Percentiles rank a stretch among this genome's conserved stretches.
These are phyloP conservation scores for Abrostola triplasia DNA, from an alignment of 2,888 invertebrate genomes.

Conservation along the genomic window DNA sequence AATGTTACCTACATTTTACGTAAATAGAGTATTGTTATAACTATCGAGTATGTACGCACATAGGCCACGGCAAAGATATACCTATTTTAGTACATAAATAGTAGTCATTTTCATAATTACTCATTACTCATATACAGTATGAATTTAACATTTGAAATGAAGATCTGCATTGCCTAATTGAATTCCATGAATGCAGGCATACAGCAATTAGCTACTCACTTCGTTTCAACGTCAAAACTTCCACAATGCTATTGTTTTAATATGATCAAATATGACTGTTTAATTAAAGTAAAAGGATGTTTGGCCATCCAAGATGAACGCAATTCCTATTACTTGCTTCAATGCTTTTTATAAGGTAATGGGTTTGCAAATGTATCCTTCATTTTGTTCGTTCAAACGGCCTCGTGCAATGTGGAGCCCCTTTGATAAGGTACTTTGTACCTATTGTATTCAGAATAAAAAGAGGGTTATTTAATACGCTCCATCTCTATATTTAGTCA, in stretches of 20 bases:
- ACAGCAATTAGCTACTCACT: constrained; percentile 21
- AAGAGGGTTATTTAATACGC: constrained; percentile 8
- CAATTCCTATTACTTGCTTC: constrained; percentile 15
- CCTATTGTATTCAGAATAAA: constrained; percentile 23
- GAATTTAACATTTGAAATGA: not conserved
- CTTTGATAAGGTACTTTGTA: constrained; percentile 11
- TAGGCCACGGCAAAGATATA: not conserved
- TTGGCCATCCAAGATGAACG: constrained; percentile 16
- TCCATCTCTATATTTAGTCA: constrained; percentile 2
- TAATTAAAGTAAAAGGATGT: constrained; percentile 38
- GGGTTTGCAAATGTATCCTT: constrained; percentile 21
- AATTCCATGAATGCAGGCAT: constrained; percentile 17
- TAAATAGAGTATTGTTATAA: no score
- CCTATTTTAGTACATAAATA: not conserved
- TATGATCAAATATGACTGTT: constrained; percentile 36
- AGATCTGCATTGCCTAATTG: constrained; percentile 14
- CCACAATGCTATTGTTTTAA: constrained; percentile 37
- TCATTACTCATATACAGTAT: not conserved
- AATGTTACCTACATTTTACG: no score
- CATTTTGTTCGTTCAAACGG: not conserved
- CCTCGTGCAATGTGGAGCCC: not conserved
- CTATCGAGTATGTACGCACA: not conserved
- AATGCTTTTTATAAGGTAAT: constrained; percentile 16
- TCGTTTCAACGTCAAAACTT: constrained; percentile 37
- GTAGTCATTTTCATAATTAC: not conserved